Percentiles rank a stretch among this genome's conserved stretches.
These are phyloP conservation scores for Madoqua kirkii DNA, from an alignment of 2,113 vertebrate species.

Conservation along the genomic window DNA sequence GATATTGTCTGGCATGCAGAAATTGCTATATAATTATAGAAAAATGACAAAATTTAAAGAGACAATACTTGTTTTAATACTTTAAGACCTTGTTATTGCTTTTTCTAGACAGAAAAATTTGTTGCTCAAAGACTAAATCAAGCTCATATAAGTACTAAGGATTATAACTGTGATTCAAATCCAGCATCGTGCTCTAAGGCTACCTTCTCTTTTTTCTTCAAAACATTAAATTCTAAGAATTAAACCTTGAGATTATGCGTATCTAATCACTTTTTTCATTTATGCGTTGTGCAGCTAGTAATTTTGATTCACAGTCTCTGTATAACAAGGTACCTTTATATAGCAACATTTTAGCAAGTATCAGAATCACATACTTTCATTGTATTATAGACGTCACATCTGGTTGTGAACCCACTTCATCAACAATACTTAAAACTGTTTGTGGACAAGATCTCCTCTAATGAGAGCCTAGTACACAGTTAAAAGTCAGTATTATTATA, in stretches of 20 bases:
- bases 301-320: slow-evolving; percentile 26
- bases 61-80: neutral
- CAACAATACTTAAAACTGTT: slow-evolving; percentile 46
- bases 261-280: slow-evolving; percentile 47
- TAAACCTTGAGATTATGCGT: slow-evolving; percentile 44
- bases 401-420: slow-evolving; percentile 54
- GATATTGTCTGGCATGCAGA: neutral
- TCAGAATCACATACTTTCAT: slow-evolving; percentile 10
- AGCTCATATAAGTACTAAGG: neutral
- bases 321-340: slow-evolving; percentile 56
- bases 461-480: slow-evolving; percentile 57
- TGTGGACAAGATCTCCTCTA: slow-evolving; percentile 41
- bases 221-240: slow-evolving; percentile 30
- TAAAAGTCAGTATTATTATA: slow-evolving; percentile 58
- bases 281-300: slow-evolving; percentile 42
- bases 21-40: neutral
- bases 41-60: neutral
- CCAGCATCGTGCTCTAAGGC: neutral
- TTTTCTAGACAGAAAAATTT: neutral
- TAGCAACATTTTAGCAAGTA: slow-evolving; percentile 36
- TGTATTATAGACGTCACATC: slow-evolving; percentile 14
- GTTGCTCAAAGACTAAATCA: neutral
- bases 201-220: neutral
- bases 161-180: slow-evolving; percentile 7
- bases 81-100: neutral